Conservation (phyloP, 2,113 vertebrate genomes). For the Gobio gobio region DNA sequence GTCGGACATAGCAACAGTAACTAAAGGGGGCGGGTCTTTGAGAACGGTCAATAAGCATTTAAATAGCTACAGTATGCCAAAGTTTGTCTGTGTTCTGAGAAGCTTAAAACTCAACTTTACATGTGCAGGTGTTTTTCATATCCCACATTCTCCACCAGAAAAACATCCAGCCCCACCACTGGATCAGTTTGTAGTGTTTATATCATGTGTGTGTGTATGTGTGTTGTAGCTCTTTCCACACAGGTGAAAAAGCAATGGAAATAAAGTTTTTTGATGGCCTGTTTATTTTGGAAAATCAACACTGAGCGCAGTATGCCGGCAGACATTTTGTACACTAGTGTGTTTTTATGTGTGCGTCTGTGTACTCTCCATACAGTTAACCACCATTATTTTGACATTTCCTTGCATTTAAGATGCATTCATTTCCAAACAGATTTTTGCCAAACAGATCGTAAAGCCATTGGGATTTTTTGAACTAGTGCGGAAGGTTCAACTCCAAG, state of each 20-base stretch:
- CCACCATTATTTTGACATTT: conserved; percentile 40
- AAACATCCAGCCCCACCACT: background rate
- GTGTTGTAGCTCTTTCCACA: conserved; percentile 58
- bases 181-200: background rate
- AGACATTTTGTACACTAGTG: conserved; percentile 40
- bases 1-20: too few species aligned
- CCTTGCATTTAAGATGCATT: conserved; percentile 45
- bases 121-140: conserved; percentile 70
- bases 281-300: conserved; percentile 71
- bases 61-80: background rate
- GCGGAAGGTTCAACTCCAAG: conserved; percentile 57
- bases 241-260: conserved; percentile 63
- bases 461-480: conserved; percentile 43
- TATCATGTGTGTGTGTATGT: conserved; percentile 25
- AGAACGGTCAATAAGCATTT: background rate
- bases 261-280: conserved; percentile 68
- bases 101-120: background rate
- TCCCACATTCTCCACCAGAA: conserved; percentile 57
- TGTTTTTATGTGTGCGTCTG: conserved; percentile 24
- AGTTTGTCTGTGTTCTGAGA: background rate
- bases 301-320: conserved; percentile 54
- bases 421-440: conserved; percentile 43
- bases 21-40: too few species aligned
- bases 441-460: conserved; percentile 63
- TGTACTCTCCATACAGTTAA: conserved; percentile 41